These are phyloP conservation scores for Sialis lutaria DNA, from an alignment of 2,888 invertebrate species.

Conservation along the genomic window DNA sequence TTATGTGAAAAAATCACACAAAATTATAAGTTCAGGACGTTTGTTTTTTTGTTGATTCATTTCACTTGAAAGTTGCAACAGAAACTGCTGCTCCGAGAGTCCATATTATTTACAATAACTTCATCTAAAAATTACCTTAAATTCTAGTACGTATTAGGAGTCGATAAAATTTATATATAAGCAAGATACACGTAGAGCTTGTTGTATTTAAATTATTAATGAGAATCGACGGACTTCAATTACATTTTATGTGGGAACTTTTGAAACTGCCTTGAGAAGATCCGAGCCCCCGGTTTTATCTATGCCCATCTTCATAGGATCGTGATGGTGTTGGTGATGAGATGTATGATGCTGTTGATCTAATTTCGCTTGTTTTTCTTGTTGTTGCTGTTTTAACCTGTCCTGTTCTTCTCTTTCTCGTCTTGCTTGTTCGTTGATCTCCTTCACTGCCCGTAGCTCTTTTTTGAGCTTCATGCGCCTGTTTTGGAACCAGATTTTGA, in stretches of 20 bases:
- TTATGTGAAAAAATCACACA: not conserved
- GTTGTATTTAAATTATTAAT: slow-evolving; percentile 2
- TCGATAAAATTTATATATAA: slow-evolving; percentile 1
- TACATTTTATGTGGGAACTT: slow-evolving; percentile 56
- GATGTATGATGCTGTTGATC: slow-evolving; percentile 37
- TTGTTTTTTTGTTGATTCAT: not conserved
- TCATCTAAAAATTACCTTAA: slow-evolving; percentile 1
- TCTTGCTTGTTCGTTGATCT: slow-evolving; percentile 86
- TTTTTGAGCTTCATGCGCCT: slow-evolving; percentile 94
- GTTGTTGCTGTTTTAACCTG: slow-evolving; percentile 78
- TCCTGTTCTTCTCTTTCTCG: slow-evolving; percentile 83
- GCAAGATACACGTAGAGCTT: slow-evolving; percentile 2
- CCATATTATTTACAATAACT: not conserved
- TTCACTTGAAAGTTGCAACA: not conserved
- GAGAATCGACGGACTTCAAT: slow-evolving; percentile 2
- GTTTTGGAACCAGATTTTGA: slow-evolving; percentile 96
- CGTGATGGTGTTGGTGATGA: slow-evolving; percentile 53
- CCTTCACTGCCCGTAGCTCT: slow-evolving; percentile 83
- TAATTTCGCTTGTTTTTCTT: slow-evolving; percentile 70
- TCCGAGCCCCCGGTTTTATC: slow-evolving; percentile 49
- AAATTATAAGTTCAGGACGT: not conserved
- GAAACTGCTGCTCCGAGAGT: not conserved
- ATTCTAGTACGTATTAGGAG: slow-evolving; percentile 6
- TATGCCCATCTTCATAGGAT: slow-evolving; percentile 54
- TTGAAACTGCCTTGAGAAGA: slow-evolving; percentile 58